Percentiles rank a stretch among this genome's conserved stretches.
phyloP scores from a whole-genome alignment of 2,113 vertebrate species.

The Oreochromis tanganicae region DNA sequence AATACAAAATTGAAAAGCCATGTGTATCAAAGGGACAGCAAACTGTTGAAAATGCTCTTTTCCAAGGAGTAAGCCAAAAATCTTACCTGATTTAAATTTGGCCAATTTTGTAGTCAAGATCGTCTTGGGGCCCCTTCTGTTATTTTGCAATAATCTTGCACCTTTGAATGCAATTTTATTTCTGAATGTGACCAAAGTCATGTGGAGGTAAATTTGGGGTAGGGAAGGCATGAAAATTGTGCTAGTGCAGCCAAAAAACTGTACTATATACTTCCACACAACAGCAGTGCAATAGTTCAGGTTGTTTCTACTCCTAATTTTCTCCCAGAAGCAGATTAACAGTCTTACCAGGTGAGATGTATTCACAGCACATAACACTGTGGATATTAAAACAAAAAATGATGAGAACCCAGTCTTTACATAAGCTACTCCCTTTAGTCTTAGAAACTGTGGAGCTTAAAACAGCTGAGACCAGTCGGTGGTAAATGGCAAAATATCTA shows the following conservation, averaged over 20 bases:
- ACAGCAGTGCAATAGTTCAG: neutral
- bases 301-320: neutral
- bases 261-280: neutral
- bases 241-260: fast-evolving
- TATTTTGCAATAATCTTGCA: neutral
- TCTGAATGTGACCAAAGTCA: neutral
- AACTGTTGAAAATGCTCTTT: neutral
- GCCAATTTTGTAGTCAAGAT: neutral
- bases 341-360: neutral
- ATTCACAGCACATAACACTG: neutral
- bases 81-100: neutral
- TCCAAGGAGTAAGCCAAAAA: neutral
- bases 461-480: fast-evolving
- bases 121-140: neutral
- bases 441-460: neutral
- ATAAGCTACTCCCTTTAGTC: neutral
- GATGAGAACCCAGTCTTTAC: fast-evolving
- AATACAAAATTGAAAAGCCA: neutral
- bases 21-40: neutral
- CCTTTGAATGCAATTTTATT: neutral
- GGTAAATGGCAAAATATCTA: neutral
- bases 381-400: fast-evolving
- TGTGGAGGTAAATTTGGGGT: neutral
- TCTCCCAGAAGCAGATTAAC: neutral
- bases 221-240: fast-evolving